A percentile compares a stretch with the other conserved stretches of the same genome.
Evolutionary conservation across 2,888 invertebrate genomes (phyloP).

Genomic region (Morinoia aosen): DNA sequence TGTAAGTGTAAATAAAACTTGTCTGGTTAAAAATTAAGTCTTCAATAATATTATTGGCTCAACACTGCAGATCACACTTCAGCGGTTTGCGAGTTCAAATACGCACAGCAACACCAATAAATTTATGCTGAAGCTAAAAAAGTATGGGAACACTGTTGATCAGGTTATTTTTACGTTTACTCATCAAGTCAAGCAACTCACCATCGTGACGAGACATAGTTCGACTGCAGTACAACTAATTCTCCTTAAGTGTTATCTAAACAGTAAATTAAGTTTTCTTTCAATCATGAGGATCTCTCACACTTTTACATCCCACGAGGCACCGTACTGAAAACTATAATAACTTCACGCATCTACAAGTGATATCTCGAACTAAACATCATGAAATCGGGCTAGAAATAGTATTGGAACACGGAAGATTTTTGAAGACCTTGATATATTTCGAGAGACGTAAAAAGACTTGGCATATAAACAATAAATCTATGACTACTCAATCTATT

Average conservation of each 20-base stretch:
- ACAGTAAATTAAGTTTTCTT: slow-evolving; percentile 24
- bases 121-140: background rate
- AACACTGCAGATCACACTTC: too few relatives aligned
- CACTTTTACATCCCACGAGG: background rate
- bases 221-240: slow-evolving; percentile 44
- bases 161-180: background rate
- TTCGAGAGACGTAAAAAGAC: background rate
- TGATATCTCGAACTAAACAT: background rate
- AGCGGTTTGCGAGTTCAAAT: too few relatives aligned
- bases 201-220: slow-evolving; percentile 59
- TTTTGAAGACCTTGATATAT: slow-evolving; percentile 10
- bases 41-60: too few relatives aligned
- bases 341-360: background rate
- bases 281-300: slow-evolving; percentile 45
- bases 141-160: background rate
- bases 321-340: background rate
- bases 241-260: slow-evolving; percentile 52
- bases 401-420: slow-evolving; percentile 21
- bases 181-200: background rate
- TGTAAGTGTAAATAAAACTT: too few relatives aligned
- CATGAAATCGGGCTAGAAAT: background rate
- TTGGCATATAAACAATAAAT: background rate
- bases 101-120: background rate
- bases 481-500: background rate
- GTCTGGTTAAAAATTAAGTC: too few relatives aligned